phyloP scores from a whole-genome alignment of 2,888 invertebrate genomes.

The Lissonota sp. region DNA sequence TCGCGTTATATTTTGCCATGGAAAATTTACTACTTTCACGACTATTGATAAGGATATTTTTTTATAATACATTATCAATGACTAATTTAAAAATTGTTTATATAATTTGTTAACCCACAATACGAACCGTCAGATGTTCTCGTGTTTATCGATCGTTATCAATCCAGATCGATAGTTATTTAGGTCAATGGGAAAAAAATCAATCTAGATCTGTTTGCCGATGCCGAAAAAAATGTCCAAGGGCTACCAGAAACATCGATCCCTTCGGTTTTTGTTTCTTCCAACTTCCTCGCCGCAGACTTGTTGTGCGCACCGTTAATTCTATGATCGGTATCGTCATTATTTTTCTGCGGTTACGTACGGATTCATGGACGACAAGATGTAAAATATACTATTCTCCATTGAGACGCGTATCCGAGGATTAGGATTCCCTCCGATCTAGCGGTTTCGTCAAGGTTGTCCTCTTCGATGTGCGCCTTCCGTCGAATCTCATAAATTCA shows the following conservation, averaged over 20 bases:
- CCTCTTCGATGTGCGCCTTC: conserved; percentile 64
- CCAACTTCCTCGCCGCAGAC: conserved; percentile 62
- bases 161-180: not conserved
- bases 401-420: conserved; percentile 23
- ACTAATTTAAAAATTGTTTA: too few species aligned
- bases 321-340: conserved; percentile 48
- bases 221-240: conserved; percentile 30
- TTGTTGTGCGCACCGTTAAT: conserved; percentile 60
- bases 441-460: conserved; percentile 70
- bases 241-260: conserved; percentile 62
- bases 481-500: conserved; percentile 29
- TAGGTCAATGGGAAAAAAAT: not conserved
- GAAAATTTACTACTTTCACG: too few species aligned
- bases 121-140: too few species aligned
- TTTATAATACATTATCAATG: too few species aligned
- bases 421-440: conserved; percentile 51
- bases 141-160: not conserved
- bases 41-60: too few species aligned
- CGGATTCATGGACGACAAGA: conserved; percentile 73
- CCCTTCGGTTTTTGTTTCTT: conserved; percentile 42
- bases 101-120: too few species aligned
- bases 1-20: not conserved
- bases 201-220: not conserved
- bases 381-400: conserved; percentile 26
- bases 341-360: conserved; percentile 71